Evolutionary conservation across 2,797 vertebrate genomes (phyloP), one percentile per base, ranked within the genome.

Genomic region (Sylvia borin): DNA sequence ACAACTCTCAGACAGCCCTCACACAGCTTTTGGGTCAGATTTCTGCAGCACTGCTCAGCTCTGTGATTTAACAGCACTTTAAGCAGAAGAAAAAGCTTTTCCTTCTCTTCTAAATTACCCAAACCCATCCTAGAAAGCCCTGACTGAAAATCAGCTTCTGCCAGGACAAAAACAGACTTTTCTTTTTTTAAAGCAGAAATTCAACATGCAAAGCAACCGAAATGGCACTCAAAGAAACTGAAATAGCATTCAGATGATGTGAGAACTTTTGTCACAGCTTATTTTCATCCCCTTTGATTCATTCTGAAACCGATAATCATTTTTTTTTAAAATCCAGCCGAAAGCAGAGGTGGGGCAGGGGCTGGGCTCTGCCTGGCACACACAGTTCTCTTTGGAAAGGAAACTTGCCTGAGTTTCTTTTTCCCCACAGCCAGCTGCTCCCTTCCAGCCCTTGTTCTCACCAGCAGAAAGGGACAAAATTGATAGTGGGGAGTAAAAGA

Each of bases 281-380:
- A 95, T 96, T 96, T 96, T 93, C 90, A 79, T 50, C 88, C 40
- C 17, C 27, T 34, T 50, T 47, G 83, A 95, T 87, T 97, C 95
- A 96, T 95, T 87, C 71, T 82, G 96, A 97, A 97, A 97, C 88
- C 3, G 53, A 78, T 54, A 48, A 72, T 53, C 6, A 2, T 42
- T 50, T 86, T 83, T 36, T 92, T 71, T 77, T 4, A 14, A 85
- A 89, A 89, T 57, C 43, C 78, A 81, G 14, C 38, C 0, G 64
- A 94, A 77, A 91, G 93, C 89, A 50, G 76, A 45, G 85, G 79
- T 1, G 15, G 72, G 67, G 2, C 90, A 68, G 86, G 76, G 91
- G 78, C 50, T 0, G 34, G 68, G 58, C 83, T 45, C 71, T 90
- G 90, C 78, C 65, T 82, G 92, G 85, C 88, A 89, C 27, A 38